Percentiles rank a stretch among this genome's conserved stretches.
Evolutionary conservation across 2,113 vertebrate species (phyloP).

Genomic region (Brachirus orientalis): DNA sequence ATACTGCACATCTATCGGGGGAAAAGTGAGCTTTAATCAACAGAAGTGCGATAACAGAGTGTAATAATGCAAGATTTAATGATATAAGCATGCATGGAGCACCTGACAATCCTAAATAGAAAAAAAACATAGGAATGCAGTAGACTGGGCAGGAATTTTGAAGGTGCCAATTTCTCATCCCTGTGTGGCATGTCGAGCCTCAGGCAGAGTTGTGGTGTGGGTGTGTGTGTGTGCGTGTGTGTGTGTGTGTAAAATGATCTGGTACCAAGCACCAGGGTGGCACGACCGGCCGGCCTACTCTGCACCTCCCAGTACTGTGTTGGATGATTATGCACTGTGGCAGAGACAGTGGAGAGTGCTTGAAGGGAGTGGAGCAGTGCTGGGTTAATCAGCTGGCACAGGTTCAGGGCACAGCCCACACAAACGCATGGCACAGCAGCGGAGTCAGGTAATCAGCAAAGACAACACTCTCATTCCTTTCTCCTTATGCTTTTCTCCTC

Average conservation of each 20-base stretch:
- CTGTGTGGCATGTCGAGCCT: slow-evolving; percentile 52
- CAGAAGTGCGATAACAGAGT: slow-evolving; percentile 41
- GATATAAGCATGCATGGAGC: slow-evolving; percentile 43
- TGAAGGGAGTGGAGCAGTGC: slow-evolving; percentile 84
- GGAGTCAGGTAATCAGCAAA: slow-evolving; percentile 89
- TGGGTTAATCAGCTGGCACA: slow-evolving; percentile 90
- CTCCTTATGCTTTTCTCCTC: slow-evolving; percentile 43
- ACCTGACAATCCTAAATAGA: slow-evolving; percentile 53
- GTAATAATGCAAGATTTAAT: slow-evolving; percentile 30
- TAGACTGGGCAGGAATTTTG: slow-evolving; percentile 45
- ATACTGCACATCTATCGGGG: too few relatives aligned
- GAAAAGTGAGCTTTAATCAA: too few relatives aligned
- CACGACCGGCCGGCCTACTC: slow-evolving; percentile 54
- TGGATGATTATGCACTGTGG: slow-evolving; percentile 73
- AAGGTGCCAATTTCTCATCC: slow-evolving; percentile 58
- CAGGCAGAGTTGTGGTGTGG: slow-evolving; percentile 35
- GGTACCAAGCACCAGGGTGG: slow-evolving; percentile 72
- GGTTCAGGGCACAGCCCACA: slow-evolving; percentile 90
- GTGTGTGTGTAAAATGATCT: slow-evolving; percentile 56
- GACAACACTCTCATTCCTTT: slow-evolving; percentile 81
- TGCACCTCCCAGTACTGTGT: slow-evolving; percentile 61
- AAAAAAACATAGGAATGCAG: slow-evolving; percentile 31
- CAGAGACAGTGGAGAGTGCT: slow-evolving; percentile 79
- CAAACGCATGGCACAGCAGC: slow-evolving; percentile 89
- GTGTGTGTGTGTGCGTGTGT: not conserved